Percentiles rank a stretch among this genome's conserved stretches.
Conservation (phyloP, 2,113 vertebrate genomes). For the Lanius ludovicianus region DNA sequence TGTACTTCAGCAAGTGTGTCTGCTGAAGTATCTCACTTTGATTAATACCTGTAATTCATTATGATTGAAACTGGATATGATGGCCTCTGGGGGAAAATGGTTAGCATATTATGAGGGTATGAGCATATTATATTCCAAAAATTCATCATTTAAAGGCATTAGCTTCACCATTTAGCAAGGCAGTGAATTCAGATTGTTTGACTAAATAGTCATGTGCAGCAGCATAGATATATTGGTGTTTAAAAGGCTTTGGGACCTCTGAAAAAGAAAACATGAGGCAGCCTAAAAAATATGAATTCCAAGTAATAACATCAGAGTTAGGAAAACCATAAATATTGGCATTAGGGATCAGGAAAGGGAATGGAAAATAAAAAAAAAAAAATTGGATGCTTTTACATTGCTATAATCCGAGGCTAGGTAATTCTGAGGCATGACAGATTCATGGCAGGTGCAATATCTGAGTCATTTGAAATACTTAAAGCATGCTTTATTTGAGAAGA, state of each 20-base stretch:
- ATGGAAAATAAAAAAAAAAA: not conserved
- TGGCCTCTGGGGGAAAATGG: not conserved
- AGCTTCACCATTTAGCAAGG: not conserved
- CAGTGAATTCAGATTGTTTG: not conserved
- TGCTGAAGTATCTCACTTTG: not conserved
- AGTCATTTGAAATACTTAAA: not conserved
- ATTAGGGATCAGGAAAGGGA: not conserved
- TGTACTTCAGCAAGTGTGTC: not conserved
- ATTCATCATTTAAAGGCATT: not conserved
- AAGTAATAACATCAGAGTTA: not conserved
- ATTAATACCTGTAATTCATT: not conserved
- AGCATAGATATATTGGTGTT: not conserved
- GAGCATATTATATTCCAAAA: not conserved
- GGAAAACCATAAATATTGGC: not conserved
- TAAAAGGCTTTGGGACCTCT: not conserved
- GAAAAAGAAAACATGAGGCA: not conserved
- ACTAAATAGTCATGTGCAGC: not conserved
- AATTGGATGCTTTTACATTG: not conserved
- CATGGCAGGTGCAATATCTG: not conserved
- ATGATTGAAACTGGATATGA: not conserved
- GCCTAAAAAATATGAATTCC: not conserved
- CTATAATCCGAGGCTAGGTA: not conserved
- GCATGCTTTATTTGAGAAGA: not conserved
- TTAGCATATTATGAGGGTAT: not conserved
- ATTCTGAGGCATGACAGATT: not conserved